phyloP scores from a whole-genome alignment of 2,113 vertebrate species.

The Atlantisia rogersi region DNA sequence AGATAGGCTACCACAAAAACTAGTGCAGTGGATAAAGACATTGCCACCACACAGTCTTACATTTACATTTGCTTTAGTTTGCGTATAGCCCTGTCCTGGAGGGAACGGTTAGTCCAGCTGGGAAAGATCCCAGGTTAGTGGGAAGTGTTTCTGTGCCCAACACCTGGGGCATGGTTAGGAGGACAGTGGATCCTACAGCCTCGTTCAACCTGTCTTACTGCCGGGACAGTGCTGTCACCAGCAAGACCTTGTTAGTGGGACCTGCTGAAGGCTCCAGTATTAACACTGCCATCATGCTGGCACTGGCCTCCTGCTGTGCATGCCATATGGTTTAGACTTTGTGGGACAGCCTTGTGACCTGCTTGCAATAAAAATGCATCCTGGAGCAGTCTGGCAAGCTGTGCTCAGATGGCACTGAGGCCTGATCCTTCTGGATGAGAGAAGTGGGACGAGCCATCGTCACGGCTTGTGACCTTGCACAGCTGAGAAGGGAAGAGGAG shows the following conservation, averaged over 20 bases:
- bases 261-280: background rate
- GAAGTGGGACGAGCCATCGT: background rate
- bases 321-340: background rate
- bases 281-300: background rate
- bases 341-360: background rate
- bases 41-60: background rate
- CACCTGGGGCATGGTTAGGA: background rate
- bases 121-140: background rate
- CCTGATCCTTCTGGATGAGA: background rate
- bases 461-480: background rate
- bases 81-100: background rate
- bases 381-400: background rate
- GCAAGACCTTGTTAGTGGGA: background rate
- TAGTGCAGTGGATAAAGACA: background rate
- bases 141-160: background rate
- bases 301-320: background rate
- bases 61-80: background rate
- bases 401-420: background rate
- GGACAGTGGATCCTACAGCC: background rate
- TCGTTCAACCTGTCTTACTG: background rate
- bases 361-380: background rate
- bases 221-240: background rate
- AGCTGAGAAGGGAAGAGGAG: background rate
- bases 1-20: background rate
- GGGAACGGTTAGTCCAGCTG: background rate